Percentiles rank a stretch among this genome's conserved stretches.
Evolutionary conservation across 2,888 invertebrate genomes (phyloP).

Genomic region (Chrysolina haemoptera): DNA sequence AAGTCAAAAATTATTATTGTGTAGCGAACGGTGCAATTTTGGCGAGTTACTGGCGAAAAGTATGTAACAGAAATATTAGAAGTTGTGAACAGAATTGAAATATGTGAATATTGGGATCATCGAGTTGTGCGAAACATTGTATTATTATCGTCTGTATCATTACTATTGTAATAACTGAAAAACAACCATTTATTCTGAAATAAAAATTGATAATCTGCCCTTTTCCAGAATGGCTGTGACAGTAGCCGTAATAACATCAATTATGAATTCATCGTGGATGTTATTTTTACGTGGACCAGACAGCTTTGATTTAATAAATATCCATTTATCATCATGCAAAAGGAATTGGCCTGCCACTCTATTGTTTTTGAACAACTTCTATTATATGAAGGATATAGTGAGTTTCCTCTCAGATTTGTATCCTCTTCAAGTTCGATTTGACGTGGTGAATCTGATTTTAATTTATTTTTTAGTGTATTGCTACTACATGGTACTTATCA

Average conservation of each 20-base stretch:
- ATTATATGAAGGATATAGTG: conserved; percentile 32
- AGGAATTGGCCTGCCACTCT: conserved; percentile 29
- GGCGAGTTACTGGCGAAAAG: no score
- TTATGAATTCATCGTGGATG: conserved; percentile 3
- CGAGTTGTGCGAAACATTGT: no score
- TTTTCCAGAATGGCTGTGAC: conserved; percentile 19
- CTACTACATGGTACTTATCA: conserved; percentile 39
- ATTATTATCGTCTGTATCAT: no score
- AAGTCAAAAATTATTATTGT: no score
- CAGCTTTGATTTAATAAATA: conserved; percentile 7
- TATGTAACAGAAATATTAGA: no score
- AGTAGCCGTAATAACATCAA: not conserved
- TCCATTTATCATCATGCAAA: conserved; percentile 20
- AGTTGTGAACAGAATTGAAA: no score
- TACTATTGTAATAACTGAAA: no score
- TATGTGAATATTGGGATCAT: no score
- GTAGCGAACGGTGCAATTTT: no score
- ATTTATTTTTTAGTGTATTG: conserved; percentile 36
- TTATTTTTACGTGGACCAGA: conserved; percentile 24
- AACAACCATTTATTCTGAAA: no score
- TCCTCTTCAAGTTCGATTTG: no score
- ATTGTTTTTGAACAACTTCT: conserved; percentile 31
- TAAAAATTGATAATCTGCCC: not conserved
- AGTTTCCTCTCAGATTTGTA: not conserved
- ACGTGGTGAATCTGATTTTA: not conserved